Conservation (phyloP, 2,113 vertebrate genomes). For the Anser brachyrhynchus region DNA sequence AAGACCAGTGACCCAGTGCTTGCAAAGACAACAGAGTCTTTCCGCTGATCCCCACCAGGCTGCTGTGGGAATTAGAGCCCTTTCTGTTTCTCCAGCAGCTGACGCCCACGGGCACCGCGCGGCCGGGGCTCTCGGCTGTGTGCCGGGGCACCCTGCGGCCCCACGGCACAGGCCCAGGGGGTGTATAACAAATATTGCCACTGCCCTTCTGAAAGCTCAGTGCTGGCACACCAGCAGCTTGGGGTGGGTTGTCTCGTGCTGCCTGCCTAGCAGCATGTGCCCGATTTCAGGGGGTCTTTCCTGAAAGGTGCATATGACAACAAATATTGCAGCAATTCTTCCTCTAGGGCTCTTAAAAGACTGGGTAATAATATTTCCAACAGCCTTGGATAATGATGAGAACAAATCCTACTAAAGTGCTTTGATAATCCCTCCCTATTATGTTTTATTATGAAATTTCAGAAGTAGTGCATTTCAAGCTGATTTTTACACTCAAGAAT, state of each 20-base stretch:
- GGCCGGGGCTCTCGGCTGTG: no score
- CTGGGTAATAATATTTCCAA: neutral
- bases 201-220: neutral
- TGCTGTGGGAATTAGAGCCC: neutral
- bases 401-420: neutral
- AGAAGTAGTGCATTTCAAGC: neutral
- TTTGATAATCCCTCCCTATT: neutral
- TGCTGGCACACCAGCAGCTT: fast-evolving
- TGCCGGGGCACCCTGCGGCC: neutral
- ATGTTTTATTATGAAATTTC: neutral
- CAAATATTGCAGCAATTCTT: neutral
- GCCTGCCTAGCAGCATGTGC: neutral
- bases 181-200: fast-evolving
- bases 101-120: neutral
- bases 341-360: neutral
- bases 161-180: fast-evolving
- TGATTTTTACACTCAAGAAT: neutral
- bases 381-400: neutral
- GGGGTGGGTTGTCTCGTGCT: neutral
- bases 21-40: neutral
- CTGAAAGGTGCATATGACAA: neutral
- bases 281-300: neutral
- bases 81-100: fast-evolving
- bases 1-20: neutral
- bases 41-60: neutral